Percentiles rank a stretch among this genome's conserved stretches.
These are phyloP conservation scores for Aphelinus certus DNA, from an alignment of 1,140 invertebrate species.

Conservation along the genomic window DNA sequence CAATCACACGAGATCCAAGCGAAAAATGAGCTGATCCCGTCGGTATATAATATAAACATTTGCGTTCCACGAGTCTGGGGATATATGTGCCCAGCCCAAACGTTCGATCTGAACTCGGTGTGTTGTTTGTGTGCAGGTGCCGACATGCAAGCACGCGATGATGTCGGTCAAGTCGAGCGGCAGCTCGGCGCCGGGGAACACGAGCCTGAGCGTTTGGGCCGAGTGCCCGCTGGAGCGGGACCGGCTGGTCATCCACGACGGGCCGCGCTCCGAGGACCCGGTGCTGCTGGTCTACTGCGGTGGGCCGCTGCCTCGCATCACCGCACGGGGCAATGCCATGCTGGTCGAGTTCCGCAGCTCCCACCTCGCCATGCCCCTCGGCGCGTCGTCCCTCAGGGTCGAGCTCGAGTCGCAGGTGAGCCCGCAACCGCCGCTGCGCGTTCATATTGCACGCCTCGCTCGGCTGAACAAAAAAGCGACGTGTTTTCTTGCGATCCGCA, in stretches of 20 bases:
- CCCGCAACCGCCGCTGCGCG: too few relatives aligned
- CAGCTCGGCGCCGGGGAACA: constrained; percentile 60
- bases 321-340: constrained; percentile 78
- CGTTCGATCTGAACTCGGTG: too few relatives aligned
- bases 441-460: too few relatives aligned
- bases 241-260: constrained; percentile 87
- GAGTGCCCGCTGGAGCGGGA: constrained; percentile 84
- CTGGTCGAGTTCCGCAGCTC: constrained; percentile 87
- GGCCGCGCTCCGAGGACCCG: constrained; percentile 79
- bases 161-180: constrained; percentile 72
- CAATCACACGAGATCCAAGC: too few relatives aligned
- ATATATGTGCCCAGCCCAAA: too few relatives aligned
- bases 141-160: constrained; percentile 89
- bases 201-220: constrained; percentile 79
- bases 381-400: constrained; percentile 74
- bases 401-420: constrained; percentile 84
- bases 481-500: too few relatives aligned
- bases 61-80: too few relatives aligned
- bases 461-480: too few relatives aligned
- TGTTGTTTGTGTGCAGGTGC: constrained; percentile 62
- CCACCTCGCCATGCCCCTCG: constrained; percentile 77
- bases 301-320: constrained; percentile 79
- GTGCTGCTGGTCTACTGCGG: constrained; percentile 88
- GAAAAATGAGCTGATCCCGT: too few relatives aligned
- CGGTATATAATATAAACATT: too few relatives aligned